Conservation (phyloP, 2,888 invertebrate species). For the Athrips mouffetella region DNA sequence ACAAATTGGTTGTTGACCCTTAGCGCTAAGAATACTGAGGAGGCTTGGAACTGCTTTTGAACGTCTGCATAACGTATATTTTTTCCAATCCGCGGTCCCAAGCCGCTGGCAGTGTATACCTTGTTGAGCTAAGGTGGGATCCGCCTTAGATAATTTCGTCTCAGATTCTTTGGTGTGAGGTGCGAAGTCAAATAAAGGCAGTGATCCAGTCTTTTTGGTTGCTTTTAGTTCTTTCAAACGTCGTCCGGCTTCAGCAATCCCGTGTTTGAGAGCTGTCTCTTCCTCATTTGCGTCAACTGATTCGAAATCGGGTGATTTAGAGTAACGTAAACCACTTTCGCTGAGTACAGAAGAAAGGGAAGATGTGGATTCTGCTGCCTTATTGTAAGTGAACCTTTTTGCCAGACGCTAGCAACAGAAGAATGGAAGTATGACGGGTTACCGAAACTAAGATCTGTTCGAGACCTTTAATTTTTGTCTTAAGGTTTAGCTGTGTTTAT, state of each 20-base stretch:
- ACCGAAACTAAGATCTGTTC: too few species aligned
- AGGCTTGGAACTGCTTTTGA: slow-evolving; percentile 16
- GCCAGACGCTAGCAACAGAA: too few species aligned
- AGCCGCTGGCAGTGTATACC: not conserved
- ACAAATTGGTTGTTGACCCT: slow-evolving; percentile 13
- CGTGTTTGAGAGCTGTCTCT: not conserved
- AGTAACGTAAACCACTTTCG: not conserved
- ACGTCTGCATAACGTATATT: too few species aligned
- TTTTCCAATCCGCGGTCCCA: slow-evolving; percentile 1
- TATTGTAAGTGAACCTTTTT: too few species aligned
- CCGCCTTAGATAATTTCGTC: not conserved
- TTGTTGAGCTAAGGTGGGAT: not conserved
- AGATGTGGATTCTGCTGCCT: not conserved
- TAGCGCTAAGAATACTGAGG: slow-evolving; percentile 12
- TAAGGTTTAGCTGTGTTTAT: too few species aligned
- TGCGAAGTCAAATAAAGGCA: not conserved
- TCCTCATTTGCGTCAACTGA: not conserved
- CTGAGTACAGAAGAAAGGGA: not conserved
- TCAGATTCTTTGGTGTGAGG: slow-evolving; percentile 9
- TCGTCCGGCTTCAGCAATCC: not conserved
- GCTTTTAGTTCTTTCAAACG: not conserved
- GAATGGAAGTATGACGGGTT: too few species aligned
- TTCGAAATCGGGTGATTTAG: not conserved
- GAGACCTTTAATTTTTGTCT: too few species aligned
- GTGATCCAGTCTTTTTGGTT: not conserved